Percentiles rank a stretch among this genome's conserved stretches.
These are phyloP conservation scores for Struthidea cinerea DNA, from an alignment of 2,113 vertebrate genomes.

Conservation along the genomic window DNA sequence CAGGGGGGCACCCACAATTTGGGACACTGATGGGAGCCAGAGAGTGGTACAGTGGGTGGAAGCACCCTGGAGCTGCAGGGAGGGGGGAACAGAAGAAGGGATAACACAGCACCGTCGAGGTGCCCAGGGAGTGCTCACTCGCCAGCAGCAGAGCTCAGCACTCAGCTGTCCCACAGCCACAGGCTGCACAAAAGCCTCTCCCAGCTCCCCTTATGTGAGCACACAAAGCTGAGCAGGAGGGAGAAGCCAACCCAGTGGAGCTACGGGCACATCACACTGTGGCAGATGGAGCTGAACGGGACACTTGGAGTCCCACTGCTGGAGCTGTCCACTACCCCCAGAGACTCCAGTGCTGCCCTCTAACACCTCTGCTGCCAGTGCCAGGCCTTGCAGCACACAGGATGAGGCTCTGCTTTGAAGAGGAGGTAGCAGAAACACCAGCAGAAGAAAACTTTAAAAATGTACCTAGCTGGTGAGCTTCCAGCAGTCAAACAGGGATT, in stretches of 20 bases:
- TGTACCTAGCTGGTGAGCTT: background rate
- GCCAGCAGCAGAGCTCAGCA: background rate
- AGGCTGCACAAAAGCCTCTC: background rate
- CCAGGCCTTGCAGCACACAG: background rate
- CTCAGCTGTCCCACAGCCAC: background rate
- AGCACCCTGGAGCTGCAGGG: background rate
- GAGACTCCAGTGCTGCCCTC: background rate
- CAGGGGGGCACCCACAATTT: background rate
- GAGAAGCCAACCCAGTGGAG: background rate
- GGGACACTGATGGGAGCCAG: background rate
- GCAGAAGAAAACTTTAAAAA: background rate
- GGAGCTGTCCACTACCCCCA: background rate
- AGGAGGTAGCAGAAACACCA: background rate
- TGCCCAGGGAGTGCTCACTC: background rate
- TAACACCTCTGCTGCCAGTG: background rate
- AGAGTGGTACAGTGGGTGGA: background rate
- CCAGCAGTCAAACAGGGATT: background rate
- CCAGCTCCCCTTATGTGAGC: background rate
- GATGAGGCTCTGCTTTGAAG: background rate
- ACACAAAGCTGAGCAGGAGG: background rate
- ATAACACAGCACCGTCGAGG: fast-evolving
- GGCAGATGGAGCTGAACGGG: background rate
- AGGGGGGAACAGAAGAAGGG: background rate
- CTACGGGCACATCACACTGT: background rate
- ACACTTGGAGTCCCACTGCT: background rate